Evolutionary conservation across 1,140 invertebrate genomes (phyloP).

Genomic region (Odontomachus brunneus): DNA sequence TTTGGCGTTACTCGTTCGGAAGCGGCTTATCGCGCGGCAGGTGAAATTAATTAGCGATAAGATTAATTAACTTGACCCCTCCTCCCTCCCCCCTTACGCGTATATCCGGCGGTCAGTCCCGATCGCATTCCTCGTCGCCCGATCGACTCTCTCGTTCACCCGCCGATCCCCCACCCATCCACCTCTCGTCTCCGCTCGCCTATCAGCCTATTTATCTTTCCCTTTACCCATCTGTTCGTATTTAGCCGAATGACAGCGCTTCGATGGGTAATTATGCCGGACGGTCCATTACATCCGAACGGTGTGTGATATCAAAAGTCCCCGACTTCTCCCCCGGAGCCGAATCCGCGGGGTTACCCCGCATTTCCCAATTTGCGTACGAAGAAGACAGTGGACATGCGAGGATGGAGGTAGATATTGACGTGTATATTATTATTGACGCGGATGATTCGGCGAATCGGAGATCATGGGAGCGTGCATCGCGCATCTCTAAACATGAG

Average conservation of each 20-base stretch:
- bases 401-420: no score
- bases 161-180: no score
- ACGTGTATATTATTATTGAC: no score
- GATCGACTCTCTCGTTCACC: conserved; percentile 16
- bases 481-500: neutral
- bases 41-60: conserved; percentile 83
- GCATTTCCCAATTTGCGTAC: neutral
- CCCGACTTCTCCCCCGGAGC: neutral
- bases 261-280: conserved; percentile 52
- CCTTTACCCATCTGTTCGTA: conserved; percentile 55
- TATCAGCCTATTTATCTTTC: conserved; percentile 62
- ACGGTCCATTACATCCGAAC: conserved; percentile 14
- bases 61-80: conserved; percentile 79
- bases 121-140: conserved; percentile 55
- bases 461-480: no score
- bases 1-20: conserved; percentile 61
- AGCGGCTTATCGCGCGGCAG: conserved; percentile 57
- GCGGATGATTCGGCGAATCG: no score
- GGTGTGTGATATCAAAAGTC: no score
- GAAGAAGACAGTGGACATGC: no score
- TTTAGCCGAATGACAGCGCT: conserved; percentile 55
- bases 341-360: neutral
- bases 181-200: conserved; percentile 8
- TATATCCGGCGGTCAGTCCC: conserved; percentile 60
- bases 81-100: no score